A percentile compares a stretch with the other conserved stretches of the same genome.
phyloP scores from a whole-genome alignment of 2,888 invertebrate species.

The Campoletis raptor region DNA sequence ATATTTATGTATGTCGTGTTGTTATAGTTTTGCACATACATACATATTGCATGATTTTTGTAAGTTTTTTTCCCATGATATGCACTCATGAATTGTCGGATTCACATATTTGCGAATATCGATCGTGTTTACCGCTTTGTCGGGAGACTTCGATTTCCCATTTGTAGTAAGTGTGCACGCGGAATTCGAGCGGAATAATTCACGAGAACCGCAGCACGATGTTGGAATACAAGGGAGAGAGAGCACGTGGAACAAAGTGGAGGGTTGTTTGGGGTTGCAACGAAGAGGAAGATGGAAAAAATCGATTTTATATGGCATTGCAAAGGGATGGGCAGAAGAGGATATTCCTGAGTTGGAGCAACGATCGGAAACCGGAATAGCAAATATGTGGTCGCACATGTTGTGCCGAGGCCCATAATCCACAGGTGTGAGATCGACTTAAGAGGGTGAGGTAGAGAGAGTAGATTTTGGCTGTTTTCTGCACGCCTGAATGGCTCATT shows the following conservation, averaged over 20 bases:
- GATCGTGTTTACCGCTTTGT: constrained; percentile 48
- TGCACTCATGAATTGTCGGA: not conserved
- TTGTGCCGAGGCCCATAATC: constrained; percentile 60
- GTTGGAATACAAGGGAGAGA: constrained; percentile 1
- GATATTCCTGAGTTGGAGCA: constrained; percentile 37
- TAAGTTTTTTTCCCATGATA: constrained; percentile 8
- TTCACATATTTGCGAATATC: constrained; percentile 31
- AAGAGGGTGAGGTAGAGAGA: not conserved
- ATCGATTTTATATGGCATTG: constrained; percentile 21
- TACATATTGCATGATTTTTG: not conserved
- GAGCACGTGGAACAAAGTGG: constrained; percentile 18
- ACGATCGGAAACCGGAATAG: constrained; percentile 64
- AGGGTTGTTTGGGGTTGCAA: not conserved
- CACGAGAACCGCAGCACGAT: constrained; percentile 54
- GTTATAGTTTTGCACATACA: not conserved
- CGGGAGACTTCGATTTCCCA: constrained; percentile 51
- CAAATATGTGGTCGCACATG: constrained; percentile 62
- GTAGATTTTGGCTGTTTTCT: constrained; percentile 44
- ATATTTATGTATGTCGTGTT: not conserved
- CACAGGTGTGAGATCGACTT: constrained; percentile 62
- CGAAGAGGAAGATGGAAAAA: constrained; percentile 19
- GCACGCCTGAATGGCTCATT: constrained; percentile 51
- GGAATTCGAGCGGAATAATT: constrained; percentile 53
- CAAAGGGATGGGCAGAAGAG: constrained; percentile 4
- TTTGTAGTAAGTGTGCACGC: not conserved